Evolutionary conservation across 2,113 vertebrate species (phyloP).

Genomic region (Numida meleagris): DNA sequence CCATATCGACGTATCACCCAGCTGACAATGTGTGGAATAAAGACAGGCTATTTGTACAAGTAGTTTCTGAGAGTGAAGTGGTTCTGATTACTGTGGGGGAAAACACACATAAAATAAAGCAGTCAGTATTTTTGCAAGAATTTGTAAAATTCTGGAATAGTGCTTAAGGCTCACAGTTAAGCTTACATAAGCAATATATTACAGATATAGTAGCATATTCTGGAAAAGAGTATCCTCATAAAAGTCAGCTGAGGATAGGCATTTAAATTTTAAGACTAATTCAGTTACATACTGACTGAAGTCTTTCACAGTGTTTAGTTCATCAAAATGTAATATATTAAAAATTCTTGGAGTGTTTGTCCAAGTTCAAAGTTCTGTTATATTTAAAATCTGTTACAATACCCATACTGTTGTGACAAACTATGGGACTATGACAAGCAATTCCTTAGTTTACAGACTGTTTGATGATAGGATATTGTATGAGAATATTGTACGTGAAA

Average conservation of each 20-base stretch:
- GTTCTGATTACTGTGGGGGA: not conserved
- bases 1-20: not conserved
- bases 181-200: not conserved
- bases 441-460: not conserved
- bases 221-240: not conserved
- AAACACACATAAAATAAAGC: not conserved
- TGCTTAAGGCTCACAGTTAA: not conserved
- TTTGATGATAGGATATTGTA: not conserved
- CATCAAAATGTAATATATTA: not conserved
- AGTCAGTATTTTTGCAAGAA: not conserved
- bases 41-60: not conserved
- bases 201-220: not conserved
- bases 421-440: not conserved
- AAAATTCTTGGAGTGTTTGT: not conserved
- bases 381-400: not conserved
- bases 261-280: not conserved
- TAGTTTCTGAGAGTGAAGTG: not conserved
- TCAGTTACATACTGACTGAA: not conserved
- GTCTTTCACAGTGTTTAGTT: not conserved
- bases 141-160: not conserved
- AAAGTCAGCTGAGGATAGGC: not conserved
- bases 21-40: not conserved
- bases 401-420: not conserved
- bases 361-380: not conserved
- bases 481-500: not conserved